Base-by-base conservation (phyloP, 2,888 invertebrate species). In the Ectemnius continuus region DNA sequence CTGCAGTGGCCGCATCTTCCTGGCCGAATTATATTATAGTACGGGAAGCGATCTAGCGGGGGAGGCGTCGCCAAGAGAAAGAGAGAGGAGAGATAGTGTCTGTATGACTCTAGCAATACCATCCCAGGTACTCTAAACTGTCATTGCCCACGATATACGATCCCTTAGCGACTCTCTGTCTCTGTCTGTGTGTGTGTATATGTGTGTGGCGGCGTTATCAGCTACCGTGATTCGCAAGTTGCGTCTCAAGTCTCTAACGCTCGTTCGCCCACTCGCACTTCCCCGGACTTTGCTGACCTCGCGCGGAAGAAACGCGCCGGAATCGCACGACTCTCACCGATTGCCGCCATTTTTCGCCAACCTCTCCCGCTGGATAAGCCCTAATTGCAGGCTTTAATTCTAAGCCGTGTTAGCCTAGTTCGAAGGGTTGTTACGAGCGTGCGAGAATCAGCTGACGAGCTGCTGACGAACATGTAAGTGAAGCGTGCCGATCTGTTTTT, bases 11-110 rank as follows among this genome's bases (percentile, higher is more conserved):
- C 79, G 72, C 65, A 71, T 81, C 73, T 70, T 75, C 75, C 69
- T 71, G 70, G 73, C 70, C 76, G 76, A 75, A 75, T 81, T 81
- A 81, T 70, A 70, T 81, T 78, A 81, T 75, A 62, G 70, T 70
- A 67, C 73, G 62, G 20, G 61, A 75, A 60, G 70, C 61, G 70
- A 26, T 61, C 61, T 61, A 74, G 73, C 65, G 80, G 69, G 62
- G 59, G 72, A 70, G 26, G 26, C 36, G 56, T 56, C 67, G 46
- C 70, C 69, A 58, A 16, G 62, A 70, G 73, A 56, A 68, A 67
- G 47, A 36, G 36, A 36, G 36, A 36, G 47, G 56, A 65, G 36
- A 36, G 36, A 36, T 36, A 36, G 36, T 36, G 8, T 36, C 8
- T 36, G 36, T 36, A 36, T 36, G 36, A 8, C 8, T 36, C 36